Conservation (phyloP, 2,797 vertebrate species). For the Poecile montanus region DNA sequence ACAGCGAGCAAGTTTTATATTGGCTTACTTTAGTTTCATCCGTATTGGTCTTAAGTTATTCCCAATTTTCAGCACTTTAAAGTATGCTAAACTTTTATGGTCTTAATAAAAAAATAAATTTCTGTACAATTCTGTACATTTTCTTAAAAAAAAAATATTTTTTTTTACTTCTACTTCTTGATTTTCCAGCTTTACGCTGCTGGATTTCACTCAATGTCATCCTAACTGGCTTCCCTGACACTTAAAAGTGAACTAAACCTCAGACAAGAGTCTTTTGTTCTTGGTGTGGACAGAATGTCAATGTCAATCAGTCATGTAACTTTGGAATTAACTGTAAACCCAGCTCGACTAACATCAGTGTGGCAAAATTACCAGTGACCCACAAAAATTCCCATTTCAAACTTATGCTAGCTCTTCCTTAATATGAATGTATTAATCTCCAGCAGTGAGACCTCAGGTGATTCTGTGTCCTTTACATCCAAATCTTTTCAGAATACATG, state of each 20-base stretch:
- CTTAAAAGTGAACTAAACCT: neutral
- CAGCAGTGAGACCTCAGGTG: neutral
- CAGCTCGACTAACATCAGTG: neutral
- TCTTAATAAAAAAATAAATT: neutral
- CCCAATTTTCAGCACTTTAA: neutral
- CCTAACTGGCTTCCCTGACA: neutral
- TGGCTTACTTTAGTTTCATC: neutral
- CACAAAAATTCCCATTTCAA: neutral
- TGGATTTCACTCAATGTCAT: neutral
- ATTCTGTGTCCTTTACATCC: neutral
- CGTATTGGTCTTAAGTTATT: neutral
- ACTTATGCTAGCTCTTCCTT: neutral
- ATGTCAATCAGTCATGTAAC: neutral
- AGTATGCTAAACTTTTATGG: neutral
- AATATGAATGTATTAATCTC: neutral
- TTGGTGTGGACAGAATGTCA: neutral
- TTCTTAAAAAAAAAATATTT: neutral
- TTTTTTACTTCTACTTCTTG: neutral
- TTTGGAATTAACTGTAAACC: neutral
- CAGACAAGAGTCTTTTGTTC: neutral
- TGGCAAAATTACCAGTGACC: neutral
- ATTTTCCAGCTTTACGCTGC: neutral
- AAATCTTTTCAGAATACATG: neutral
- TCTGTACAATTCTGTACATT: neutral
- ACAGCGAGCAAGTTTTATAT: neutral